A percentile compares a stretch with the other conserved stretches of the same genome.
Conservation (phyloP, 2,888 invertebrate genomes). For the Alitta virens region DNA sequence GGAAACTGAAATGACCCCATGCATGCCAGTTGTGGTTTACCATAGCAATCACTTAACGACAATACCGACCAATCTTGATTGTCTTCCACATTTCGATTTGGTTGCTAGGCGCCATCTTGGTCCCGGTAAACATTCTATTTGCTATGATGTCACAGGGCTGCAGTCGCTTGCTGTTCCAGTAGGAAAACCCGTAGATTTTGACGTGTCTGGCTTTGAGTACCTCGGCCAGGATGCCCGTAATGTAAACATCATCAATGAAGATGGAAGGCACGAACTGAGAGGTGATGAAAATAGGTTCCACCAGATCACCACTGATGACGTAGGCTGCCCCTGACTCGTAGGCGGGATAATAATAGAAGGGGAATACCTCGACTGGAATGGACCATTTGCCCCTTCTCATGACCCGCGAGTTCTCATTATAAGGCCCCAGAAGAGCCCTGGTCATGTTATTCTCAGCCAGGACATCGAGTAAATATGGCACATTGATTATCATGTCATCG, state of each 20-base stretch:
- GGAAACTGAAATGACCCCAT: too few species aligned
- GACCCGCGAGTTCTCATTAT: slow-evolving; percentile 23
- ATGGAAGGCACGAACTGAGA: slow-evolving; percentile 29
- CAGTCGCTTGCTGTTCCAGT: slow-evolving; percentile 22
- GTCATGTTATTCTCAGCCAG: slow-evolving; percentile 13
- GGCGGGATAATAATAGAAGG: slow-evolving; percentile 26
- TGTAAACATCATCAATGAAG: slow-evolving; percentile 34
- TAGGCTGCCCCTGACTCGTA: slow-evolving; percentile 27
- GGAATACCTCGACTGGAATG: slow-evolving; percentile 21
- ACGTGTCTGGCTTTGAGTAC: slow-evolving; percentile 27
- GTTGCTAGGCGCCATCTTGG: slow-evolving; percentile 3
- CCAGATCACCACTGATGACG: slow-evolving; percentile 28
- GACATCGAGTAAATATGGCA: slow-evolving; percentile 24
- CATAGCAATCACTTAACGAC: too few species aligned
- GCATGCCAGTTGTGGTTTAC: too few species aligned
- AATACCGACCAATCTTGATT: too few species aligned
- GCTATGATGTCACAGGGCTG: slow-evolving; percentile 16
- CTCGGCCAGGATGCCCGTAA: slow-evolving; percentile 32
- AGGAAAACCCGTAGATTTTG: slow-evolving; percentile 27
- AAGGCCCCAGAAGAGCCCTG: slow-evolving; percentile 28
- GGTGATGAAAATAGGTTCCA: slow-evolving; percentile 18
- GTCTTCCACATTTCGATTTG: not conserved
- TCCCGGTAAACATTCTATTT: slow-evolving; percentile 6
- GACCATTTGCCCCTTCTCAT: slow-evolving; percentile 26
- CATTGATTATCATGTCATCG: slow-evolving; percentile 33